These are phyloP conservation scores for Cheracebus regulus DNA, from an alignment of 2,797 vertebrate genomes.

Conservation along the genomic window DNA sequence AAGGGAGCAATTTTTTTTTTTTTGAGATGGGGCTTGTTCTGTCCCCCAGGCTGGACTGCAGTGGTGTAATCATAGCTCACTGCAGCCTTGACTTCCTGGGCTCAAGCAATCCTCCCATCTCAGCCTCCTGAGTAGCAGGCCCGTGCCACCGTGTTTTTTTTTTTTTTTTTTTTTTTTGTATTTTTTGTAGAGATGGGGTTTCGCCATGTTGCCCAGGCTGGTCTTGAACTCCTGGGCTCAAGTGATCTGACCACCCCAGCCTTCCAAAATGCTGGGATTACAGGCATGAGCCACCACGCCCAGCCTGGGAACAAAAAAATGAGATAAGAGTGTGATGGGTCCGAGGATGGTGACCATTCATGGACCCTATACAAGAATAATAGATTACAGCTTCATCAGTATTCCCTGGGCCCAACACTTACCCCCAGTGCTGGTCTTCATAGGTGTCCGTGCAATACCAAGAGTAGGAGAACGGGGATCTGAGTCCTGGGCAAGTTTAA, in stretches of 20 bases:
- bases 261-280: background rate
- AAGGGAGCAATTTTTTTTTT: background rate
- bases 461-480: slow-evolving; percentile 86
- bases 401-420: background rate
- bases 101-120: background rate
- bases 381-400: background rate
- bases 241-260: background rate
- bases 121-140: background rate
- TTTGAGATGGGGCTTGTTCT: background rate
- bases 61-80: background rate
- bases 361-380: background rate
- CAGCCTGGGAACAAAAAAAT: background rate
- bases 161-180: no score
- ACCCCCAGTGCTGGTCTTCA: slow-evolving; percentile 79
- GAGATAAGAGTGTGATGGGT: background rate
- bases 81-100: background rate
- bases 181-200: background rate
- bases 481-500: background rate
- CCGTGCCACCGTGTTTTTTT: background rate
- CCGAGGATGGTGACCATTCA: background rate
- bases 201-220: background rate
- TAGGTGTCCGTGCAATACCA: slow-evolving; percentile 84
- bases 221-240: background rate
- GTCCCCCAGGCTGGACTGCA: background rate
- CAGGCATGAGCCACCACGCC: background rate